Conservation (phyloP, 1,140 invertebrate genomes). For the Asbolus verrucosus region DNA sequence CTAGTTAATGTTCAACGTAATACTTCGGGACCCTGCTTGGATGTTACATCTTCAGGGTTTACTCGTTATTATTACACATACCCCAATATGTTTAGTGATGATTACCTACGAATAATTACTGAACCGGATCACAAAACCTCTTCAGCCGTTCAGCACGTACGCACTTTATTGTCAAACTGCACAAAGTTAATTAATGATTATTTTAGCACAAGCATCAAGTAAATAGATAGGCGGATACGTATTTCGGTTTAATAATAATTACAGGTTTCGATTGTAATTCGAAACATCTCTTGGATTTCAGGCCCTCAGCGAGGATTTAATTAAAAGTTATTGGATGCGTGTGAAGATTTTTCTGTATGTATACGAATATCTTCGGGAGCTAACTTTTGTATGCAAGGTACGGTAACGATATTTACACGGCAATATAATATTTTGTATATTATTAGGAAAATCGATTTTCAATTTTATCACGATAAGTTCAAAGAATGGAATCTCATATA, state of each 20-base stretch:
- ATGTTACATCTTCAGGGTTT: not conserved
- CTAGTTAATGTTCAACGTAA: not conserved
- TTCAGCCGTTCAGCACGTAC: not conserved
- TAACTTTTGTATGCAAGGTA: not conserved
- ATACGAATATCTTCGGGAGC: not conserved
- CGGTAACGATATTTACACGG: constrained; percentile 14
- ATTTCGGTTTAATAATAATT: not conserved
- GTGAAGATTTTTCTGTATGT: too few species aligned
- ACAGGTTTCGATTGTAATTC: not conserved
- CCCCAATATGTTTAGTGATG: not conserved
- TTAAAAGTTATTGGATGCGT: not conserved
- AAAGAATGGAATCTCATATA: constrained; percentile 10
- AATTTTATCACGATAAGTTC: not conserved
- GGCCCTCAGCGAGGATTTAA: not conserved
- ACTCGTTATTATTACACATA: not conserved
- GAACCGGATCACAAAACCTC: constrained; percentile 5
- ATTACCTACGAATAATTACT: constrained; percentile 11
- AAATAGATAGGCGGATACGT: constrained; percentile 3
- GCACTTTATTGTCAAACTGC: not conserved
- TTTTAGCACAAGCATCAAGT: not conserved
- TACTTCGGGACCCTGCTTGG: not conserved
- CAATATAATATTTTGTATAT: constrained; percentile 10
- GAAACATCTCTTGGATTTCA: not conserved
- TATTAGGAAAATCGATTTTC: constrained; percentile 22
- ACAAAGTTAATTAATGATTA: constrained; percentile 20